Conservation (phyloP, 2,113 vertebrate species). For the Saguinus imperator region DNA sequence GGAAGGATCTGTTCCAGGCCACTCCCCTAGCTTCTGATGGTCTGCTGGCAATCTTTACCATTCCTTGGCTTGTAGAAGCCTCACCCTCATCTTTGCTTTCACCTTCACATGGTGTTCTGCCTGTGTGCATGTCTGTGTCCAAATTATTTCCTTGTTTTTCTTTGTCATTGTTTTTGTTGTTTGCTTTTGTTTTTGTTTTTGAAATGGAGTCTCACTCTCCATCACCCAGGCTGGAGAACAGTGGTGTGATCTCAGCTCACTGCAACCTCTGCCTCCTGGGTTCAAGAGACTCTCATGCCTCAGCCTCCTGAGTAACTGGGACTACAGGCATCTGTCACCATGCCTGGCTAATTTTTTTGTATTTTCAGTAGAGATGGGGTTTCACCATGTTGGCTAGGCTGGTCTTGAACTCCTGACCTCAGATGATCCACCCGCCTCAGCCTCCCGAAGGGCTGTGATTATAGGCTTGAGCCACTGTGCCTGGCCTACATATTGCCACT, state of each 20-base stretch:
- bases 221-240: neutral
- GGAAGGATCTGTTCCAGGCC: neutral
- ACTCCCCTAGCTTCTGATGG: neutral
- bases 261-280: neutral
- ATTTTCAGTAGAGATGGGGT: neutral
- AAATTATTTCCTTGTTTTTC: neutral
- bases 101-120: neutral
- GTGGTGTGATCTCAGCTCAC: neutral
- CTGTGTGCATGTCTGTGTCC: neutral
- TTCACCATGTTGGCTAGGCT: neutral
- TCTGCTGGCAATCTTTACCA: neutral
- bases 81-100: neutral
- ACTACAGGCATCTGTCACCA: neutral
- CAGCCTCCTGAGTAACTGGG: neutral
- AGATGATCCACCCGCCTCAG: neutral
- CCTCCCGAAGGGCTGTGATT: neutral
- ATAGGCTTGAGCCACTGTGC: neutral
- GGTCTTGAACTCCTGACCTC: neutral
- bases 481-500: neutral
- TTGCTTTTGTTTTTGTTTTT: neutral
- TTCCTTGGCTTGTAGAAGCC: neutral
- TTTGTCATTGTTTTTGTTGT: no score
- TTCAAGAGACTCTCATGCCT: neutral
- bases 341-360: neutral
- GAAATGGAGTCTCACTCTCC: neutral